Conservation (phyloP, 1,140 invertebrate species). For the Apis laboriosa region DNA sequence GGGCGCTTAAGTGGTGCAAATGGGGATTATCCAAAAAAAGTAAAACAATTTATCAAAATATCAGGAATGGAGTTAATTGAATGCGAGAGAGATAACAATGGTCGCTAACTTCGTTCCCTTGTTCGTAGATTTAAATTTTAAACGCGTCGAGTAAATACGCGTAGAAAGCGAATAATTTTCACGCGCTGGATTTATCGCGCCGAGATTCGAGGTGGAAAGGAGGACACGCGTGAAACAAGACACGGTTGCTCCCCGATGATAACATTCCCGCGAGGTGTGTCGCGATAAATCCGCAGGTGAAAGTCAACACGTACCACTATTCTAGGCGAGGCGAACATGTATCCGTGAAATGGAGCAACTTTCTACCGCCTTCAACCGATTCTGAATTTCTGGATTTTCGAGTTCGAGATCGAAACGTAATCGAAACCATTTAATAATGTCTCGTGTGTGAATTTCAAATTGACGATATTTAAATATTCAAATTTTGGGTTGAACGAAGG, state of each 20-base stretch:
- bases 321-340: conserved; percentile 28
- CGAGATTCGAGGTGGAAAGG: conserved; percentile 41
- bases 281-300: conserved; percentile 66
- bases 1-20: not conserved
- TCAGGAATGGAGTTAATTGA: not conserved
- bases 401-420: not conserved
- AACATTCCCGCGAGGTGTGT: conserved; percentile 63
- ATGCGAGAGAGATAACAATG: not conserved
- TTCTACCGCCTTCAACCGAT: not conserved
- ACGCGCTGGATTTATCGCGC: conserved; percentile 25
- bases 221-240: conserved; percentile 60
- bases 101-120: not conserved
- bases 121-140: not conserved
- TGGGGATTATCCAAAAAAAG: not conserved
- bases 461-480: no score
- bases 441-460: no score
- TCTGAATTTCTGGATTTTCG: not conserved
- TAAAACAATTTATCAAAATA: no score
- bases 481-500: no score
- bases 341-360: not conserved
- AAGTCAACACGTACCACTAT: conserved; percentile 55
- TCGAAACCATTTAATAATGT: not conserved
- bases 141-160: conserved; percentile 15
- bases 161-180: conserved; percentile 24
- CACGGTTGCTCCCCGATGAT: conserved; percentile 56